A percentile compares a stretch with the other conserved stretches of the same genome.
Conservation (phyloP, 2,888 invertebrate genomes). For the Nezara viridula region DNA sequence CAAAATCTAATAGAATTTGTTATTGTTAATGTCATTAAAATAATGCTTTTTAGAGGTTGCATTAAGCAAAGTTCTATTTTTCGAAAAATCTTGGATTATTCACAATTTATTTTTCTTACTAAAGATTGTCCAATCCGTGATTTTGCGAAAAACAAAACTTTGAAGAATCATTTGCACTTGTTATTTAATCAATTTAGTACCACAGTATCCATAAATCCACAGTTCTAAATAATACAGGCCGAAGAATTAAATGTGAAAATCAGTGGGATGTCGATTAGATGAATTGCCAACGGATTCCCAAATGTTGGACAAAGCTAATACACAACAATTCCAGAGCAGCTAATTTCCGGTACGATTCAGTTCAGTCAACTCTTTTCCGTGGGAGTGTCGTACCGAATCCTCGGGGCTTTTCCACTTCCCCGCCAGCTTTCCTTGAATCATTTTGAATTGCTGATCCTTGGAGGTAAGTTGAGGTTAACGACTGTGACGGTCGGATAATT, state of each 20-base stretch:
- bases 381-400: slow-evolving; percentile 16
- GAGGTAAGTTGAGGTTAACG: not conserved
- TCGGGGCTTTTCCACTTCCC: not conserved
- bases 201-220: too few relatives aligned
- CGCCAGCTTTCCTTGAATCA: not conserved
- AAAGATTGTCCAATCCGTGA: too few relatives aligned
- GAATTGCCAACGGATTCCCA: not conserved
- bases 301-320: not conserved
- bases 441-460: not conserved
- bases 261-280: not conserved
- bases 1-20: too few relatives aligned
- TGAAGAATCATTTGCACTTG: too few relatives aligned
- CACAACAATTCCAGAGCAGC: not conserved
- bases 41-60: too few relatives aligned
- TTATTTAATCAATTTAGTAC: too few relatives aligned
- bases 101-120: too few relatives aligned
- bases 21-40: too few relatives aligned
- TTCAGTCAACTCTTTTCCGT: slow-evolving; percentile 17
- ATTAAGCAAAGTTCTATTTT: too few relatives aligned
- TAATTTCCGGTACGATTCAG: slow-evolving; percentile 36
- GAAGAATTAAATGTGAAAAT: not conserved
- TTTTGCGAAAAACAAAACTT: too few relatives aligned
- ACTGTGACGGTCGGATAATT: slow-evolving; percentile 23
- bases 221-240: not conserved
- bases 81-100: too few relatives aligned